Base-by-base conservation (phyloP, 2,888 invertebrate species). In the Pachydiplax longipennis region DNA sequence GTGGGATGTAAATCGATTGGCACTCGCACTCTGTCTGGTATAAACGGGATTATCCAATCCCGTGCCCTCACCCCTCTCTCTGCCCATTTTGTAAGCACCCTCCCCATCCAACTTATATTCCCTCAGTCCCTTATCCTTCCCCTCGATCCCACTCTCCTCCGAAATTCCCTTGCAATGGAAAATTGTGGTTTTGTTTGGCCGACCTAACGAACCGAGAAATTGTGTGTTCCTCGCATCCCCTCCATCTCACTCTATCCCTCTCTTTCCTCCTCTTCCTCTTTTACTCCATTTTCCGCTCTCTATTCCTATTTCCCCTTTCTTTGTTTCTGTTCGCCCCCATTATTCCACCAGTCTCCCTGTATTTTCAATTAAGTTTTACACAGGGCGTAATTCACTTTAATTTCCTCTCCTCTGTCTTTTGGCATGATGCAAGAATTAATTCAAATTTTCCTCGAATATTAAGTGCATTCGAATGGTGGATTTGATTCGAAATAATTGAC, bases 161-260 rank as follows among this genome's bases (percentile, higher is more conserved):
- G 18, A 83, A 83, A 83, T 31, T 58, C 61, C 87, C 87, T 37
- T 87, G 87, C 87, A 87, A 87, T 87, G 87, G 87, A 87, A 87
- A 87, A 87, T 87, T 87, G 87, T 87, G 87, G 87, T 87, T 87
- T 87, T 87, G 87, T 87, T 87, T 87, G 87, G 87, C 37, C 87
- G 87, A 87, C 87, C 87, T 87, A 87, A 87, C 87, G 87, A 87
- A 87, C 87, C 87, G 87, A 87, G 87, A 87, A 87, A 87, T 87
- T 87, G 87, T 87, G 87, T 87, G 87, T 87, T 87, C 87, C 87
- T 87, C 87, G 87, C 61, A 58, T 37, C 58, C 87, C 61, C 61
- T 31, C 81, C 81, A 40, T 15, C 83, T 31, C 35, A 3, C 31
- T 37, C 61, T 10, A 12, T 22, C 83, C 40, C 22, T n/a, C 37